Evolutionary conservation across 1,140 invertebrate genomes (phyloP).

Genomic region (Araneus ventricosus): DNA sequence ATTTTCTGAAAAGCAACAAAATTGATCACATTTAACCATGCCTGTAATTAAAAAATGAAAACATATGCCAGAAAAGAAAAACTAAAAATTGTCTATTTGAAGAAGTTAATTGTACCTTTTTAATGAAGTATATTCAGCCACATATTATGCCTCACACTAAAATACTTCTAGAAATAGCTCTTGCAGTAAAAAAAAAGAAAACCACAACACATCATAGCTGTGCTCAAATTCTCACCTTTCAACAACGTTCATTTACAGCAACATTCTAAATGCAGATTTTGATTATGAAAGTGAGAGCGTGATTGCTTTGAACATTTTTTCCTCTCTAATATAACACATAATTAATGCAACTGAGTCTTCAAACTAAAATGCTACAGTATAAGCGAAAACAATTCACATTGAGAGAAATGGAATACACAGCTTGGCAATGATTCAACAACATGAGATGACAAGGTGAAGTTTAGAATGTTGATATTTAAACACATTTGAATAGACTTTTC

Average conservation of each 20-base stretch:
- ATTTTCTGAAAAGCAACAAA: background rate
- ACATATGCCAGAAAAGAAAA: background rate
- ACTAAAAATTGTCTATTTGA: background rate
- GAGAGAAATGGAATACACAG: constrained; percentile 26
- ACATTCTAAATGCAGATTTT: constrained; percentile 56
- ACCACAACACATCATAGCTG: background rate
- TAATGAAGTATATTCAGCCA: too few species aligned
- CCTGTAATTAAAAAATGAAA: background rate
- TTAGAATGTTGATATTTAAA: constrained; percentile 47
- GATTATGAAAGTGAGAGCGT: constrained; percentile 43
- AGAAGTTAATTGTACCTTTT: background rate
- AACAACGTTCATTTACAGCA: background rate
- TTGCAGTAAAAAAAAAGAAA: background rate
- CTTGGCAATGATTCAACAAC: constrained; percentile 57
- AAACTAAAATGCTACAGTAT: constrained; percentile 19
- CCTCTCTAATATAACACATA: background rate
- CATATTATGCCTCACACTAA: too few species aligned
- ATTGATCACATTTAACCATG: background rate
- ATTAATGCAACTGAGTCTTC: background rate
- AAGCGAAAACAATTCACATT: constrained; percentile 3
- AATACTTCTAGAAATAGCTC: too few species aligned
- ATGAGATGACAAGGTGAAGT: constrained; percentile 58
- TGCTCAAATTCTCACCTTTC: background rate
- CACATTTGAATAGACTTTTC: constrained; percentile 42
- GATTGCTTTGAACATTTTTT: background rate